These are phyloP conservation scores for Melanotaenia boesemani DNA, from an alignment of 2,797 vertebrate species.

Conservation along the genomic window DNA sequence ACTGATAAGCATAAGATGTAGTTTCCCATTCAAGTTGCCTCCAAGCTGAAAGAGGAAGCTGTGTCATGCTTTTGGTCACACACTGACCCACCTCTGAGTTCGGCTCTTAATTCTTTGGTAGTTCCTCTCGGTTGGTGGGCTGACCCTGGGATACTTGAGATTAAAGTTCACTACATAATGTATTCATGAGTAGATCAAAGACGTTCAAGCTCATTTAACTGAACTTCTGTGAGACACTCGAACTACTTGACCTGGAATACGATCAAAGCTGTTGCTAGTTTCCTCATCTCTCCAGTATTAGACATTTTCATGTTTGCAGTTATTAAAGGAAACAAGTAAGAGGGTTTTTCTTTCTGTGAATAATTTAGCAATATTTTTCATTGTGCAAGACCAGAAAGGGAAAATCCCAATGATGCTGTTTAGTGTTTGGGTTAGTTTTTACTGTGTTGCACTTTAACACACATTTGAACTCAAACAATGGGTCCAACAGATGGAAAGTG, in stretches of 20 bases:
- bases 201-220: constrained; percentile 63
- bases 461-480: constrained; percentile 33
- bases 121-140: constrained; percentile 32
- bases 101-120: constrained; percentile 35
- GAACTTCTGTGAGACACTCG: constrained; percentile 25
- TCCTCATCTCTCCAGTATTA: constrained; percentile 20
- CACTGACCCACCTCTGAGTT: constrained; percentile 25
- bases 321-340: constrained; percentile 47
- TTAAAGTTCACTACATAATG: constrained; percentile 65
- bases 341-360: constrained; percentile 49
- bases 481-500: constrained; percentile 21
- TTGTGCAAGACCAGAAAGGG: constrained; percentile 35
- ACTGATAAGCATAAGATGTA: constrained; percentile 1
- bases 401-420: constrained; percentile 53
- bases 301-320: constrained; percentile 50
- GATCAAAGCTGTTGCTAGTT: constrained; percentile 16
- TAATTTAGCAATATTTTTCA: constrained; percentile 75
- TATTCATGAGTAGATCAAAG: constrained; percentile 73
- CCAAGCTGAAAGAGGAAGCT: constrained; percentile 7
- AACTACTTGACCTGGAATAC: constrained; percentile 19
- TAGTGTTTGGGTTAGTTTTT: constrained; percentile 27
- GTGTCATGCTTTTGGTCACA: constrained; percentile 13
- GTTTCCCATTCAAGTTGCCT: constrained; percentile 28
- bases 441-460: constrained; percentile 10
- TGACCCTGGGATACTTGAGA: constrained; percentile 48